Evolutionary conservation across 2,888 invertebrate species (phyloP).

Genomic region (Ectropis crepuscularia): DNA sequence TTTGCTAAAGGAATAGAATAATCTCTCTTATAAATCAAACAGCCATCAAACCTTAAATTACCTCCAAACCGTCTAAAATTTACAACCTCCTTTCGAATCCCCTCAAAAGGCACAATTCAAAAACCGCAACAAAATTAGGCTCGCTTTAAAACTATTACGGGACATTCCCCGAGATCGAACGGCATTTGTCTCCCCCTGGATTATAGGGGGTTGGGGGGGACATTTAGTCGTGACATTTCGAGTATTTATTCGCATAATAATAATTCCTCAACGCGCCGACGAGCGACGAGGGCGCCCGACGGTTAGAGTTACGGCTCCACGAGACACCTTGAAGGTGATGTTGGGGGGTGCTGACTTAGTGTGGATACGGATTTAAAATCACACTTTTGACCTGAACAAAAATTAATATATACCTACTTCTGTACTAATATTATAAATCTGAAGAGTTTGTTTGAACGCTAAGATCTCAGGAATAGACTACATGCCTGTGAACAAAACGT

Average conservation of each 20-base stretch:
- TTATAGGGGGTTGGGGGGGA: constrained; percentile 71
- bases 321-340: constrained; percentile 79
- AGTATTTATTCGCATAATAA: constrained; percentile 89
- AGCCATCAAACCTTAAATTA: too few relatives aligned
- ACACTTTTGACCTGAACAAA: too few relatives aligned
- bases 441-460: background rate
- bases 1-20: too few relatives aligned
- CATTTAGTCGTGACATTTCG: constrained; percentile 87
- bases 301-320: constrained; percentile 79
- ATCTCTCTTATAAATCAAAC: background rate
- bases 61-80: background rate
- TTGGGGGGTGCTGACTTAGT: constrained; percentile 49
- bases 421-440: background rate
- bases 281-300: constrained; percentile 78
- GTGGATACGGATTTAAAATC: constrained; percentile 51
- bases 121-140: constrained; percentile 30
- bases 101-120: constrained; percentile 8
- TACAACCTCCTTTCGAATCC: background rate
- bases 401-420: background rate
- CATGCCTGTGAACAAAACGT: too few relatives aligned
- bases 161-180: constrained; percentile 30
- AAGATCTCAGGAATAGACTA: background rate
- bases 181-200: constrained; percentile 51
- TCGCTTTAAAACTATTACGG: constrained; percentile 39
- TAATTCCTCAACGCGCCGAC: constrained; percentile 83